These are phyloP conservation scores for Augochlora pura DNA, from an alignment of 1,140 invertebrate genomes.

Conservation along the genomic window DNA sequence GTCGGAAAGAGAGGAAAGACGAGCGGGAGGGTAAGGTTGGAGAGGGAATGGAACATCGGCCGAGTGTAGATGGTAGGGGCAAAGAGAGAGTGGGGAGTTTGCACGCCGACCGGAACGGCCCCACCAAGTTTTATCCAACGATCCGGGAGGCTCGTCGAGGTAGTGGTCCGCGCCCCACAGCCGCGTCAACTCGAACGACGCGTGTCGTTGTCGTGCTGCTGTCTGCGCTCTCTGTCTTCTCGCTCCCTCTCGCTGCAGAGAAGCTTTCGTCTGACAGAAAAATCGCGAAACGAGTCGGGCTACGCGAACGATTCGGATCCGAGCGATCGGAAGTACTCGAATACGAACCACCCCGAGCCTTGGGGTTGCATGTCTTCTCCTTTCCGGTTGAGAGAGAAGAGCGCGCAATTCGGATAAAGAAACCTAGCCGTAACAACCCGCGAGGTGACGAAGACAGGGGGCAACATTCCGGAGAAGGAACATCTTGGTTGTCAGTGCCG, in stretches of 20 bases:
- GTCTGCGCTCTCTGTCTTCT: conserved; percentile 31
- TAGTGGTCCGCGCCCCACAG: conserved; percentile 78
- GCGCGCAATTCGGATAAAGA: conserved; percentile 40
- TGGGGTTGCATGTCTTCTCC: conserved; percentile 21
- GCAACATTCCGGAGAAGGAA: conserved; percentile 3
- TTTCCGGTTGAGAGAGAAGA: conserved; percentile 23
- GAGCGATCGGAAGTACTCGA: neutral
- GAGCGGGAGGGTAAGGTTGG: conserved; percentile 21
- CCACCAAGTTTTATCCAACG: conserved; percentile 77
- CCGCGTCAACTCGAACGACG: conserved; percentile 68
- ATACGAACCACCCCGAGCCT: neutral
- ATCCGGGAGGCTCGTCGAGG: conserved; percentile 78
- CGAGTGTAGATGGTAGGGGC: conserved; percentile 18
- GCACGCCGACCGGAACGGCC: conserved; percentile 76
- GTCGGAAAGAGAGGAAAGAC: conserved; percentile 30
- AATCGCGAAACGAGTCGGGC: conserved; percentile 15
- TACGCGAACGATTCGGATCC: neutral
- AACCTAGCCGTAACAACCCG: neutral
- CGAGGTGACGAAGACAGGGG: conserved; percentile 26
- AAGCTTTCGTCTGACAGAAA: conserved; percentile 11
- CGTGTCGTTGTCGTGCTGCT: conserved; percentile 33
- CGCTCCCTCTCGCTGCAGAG: neutral
- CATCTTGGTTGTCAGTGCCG: conserved; percentile 24
- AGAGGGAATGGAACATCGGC: neutral
- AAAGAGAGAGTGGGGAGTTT: conserved; percentile 70